Evolutionary conservation across 1,140 invertebrate species (phyloP).

Genomic region (Sminthurides bifidus): DNA sequence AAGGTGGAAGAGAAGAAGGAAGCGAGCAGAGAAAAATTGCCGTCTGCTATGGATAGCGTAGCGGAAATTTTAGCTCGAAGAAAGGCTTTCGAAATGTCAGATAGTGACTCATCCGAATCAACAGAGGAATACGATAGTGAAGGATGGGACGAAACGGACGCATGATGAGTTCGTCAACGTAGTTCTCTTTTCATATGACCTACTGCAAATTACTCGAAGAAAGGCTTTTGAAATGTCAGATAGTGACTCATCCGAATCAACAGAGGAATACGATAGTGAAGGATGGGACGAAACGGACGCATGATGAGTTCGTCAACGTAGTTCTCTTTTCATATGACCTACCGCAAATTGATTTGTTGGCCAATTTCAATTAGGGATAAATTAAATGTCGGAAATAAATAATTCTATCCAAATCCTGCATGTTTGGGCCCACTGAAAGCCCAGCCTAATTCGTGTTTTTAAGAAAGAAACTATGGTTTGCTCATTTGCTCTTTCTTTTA

Average conservation of each 20-base stretch:
- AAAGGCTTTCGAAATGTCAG: constrained; percentile 31
- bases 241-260: constrained; percentile 68
- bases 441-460: neutral
- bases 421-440: no score
- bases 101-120: no score
- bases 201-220: constrained; percentile 55
- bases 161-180: constrained; percentile 16
- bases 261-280: constrained; percentile 58
- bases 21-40: no score
- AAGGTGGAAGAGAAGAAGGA: constrained; percentile 70
- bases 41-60: no score
- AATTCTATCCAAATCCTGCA: neutral
- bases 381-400: neutral
- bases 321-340: neutral
- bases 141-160: constrained; percentile 55
- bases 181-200: neutral
- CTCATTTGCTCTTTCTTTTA: no score
- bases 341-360: constrained; percentile 43
- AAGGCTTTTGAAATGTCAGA: constrained; percentile 91
- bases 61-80: neutral
- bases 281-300: constrained; percentile 50
- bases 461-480: neutral
- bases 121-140: constrained; percentile 50
- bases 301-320: constrained; percentile 11
- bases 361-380: neutral